Conservation (phyloP, 2,797 vertebrate genomes). For the Amblyopsis hoosieri region DNA sequence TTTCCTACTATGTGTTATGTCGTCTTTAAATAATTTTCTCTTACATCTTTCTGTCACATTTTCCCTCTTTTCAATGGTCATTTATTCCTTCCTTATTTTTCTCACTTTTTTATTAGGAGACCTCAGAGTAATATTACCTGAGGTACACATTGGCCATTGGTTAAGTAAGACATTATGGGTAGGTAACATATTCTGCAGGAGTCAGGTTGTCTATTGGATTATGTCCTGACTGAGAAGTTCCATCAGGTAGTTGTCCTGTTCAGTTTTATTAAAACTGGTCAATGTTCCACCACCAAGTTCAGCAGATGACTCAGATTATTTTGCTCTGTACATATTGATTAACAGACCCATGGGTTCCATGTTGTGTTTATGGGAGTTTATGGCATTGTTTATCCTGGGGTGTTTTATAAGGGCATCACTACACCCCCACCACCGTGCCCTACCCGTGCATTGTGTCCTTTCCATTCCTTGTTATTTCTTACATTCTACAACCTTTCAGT, state of each 20-base stretch:
- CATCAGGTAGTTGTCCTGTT: slow-evolving; percentile 37
- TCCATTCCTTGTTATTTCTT: too few relatives aligned
- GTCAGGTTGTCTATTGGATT: slow-evolving; percentile 37
- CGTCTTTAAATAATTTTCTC: neutral
- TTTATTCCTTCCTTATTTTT: neutral
- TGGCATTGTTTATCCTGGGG: slow-evolving; percentile 23
- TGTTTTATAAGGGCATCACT: neutral
- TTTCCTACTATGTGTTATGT: slow-evolving; percentile 6
- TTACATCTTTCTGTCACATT: neutral
- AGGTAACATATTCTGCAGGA: slow-evolving; percentile 26
- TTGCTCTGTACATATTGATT: slow-evolving; percentile 2
- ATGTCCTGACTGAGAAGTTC: slow-evolving; percentile 28
- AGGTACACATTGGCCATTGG: slow-evolving; percentile 29
- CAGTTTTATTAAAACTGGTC: slow-evolving; percentile 40
- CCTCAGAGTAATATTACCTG: slow-evolving; percentile 22
- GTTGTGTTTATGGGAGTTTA: slow-evolving; percentile 12
- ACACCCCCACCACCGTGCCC: too few relatives aligned
- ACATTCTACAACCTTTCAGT: too few relatives aligned
- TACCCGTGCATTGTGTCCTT: too few relatives aligned
- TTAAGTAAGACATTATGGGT: slow-evolving; percentile 51
- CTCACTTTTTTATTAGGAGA: neutral
- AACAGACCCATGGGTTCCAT: slow-evolving; percentile 20
- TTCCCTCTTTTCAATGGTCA: neutral
- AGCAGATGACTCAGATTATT: too few relatives aligned
- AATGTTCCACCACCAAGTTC: neutral